These are phyloP conservation scores for Sciaenops ocellatus DNA, from an alignment of 2,797 vertebrate genomes.

Conservation along the genomic window DNA sequence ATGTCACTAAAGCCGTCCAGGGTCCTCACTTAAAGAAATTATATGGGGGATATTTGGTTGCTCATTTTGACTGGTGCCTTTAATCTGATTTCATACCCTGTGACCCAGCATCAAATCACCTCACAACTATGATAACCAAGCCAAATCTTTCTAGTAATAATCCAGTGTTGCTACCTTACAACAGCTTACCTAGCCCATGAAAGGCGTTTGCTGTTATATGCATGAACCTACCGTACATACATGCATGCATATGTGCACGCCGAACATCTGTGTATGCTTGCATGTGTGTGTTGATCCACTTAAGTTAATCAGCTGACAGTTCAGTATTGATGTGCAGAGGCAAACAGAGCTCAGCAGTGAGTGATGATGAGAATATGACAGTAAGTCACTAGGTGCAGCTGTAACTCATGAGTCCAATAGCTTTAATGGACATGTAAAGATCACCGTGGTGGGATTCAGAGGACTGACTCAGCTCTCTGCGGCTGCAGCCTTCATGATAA, in stretches of 20 bases:
- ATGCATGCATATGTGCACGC: constrained; percentile 14
- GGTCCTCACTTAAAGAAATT: constrained; percentile 28
- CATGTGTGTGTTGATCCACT: constrained; percentile 60
- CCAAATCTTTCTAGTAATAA: constrained; percentile 26
- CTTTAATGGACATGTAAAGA: constrained; percentile 79
- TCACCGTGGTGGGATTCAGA: constrained; percentile 47
- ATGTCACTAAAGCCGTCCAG: constrained; percentile 19
- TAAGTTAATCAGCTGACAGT: constrained; percentile 74
- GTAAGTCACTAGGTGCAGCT: constrained; percentile 68
- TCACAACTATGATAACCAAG: constrained; percentile 24
- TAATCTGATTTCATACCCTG: constrained; percentile 45
- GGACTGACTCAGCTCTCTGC: constrained; percentile 68
- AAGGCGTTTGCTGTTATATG: not conserved
- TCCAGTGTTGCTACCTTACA: not conserved
- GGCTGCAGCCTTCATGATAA: constrained; percentile 21
- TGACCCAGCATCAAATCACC: constrained; percentile 34
- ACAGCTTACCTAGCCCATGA: not conserved
- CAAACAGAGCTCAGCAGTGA: constrained; percentile 59
- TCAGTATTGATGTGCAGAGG: constrained; percentile 63
- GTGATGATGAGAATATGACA: constrained; percentile 80
- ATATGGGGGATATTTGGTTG: constrained; percentile 16
- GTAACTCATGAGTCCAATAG: constrained; percentile 78
- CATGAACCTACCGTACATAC: constrained; percentile 4
- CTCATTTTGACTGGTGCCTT: constrained; percentile 47
- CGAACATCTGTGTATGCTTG: constrained; percentile 14